A percentile compares a stretch with the other conserved stretches of the same genome.
phyloP scores from a whole-genome alignment of 1,140 invertebrate species.

The Leptinotarsa texana region DNA sequence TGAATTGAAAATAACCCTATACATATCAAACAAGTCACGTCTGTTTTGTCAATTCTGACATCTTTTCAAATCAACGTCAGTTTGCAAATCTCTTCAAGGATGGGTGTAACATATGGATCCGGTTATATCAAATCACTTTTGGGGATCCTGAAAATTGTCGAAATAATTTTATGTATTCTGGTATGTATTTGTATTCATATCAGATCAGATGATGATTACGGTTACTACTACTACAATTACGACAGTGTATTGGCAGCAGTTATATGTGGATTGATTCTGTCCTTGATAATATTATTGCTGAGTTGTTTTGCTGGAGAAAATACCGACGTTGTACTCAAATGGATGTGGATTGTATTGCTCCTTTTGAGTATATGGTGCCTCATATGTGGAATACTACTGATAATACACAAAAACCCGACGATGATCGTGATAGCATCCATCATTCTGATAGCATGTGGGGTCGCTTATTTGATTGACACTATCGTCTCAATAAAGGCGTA shows the following conservation, averaged over 20 bases:
- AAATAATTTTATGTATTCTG: not conserved
- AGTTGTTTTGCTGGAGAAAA: not conserved
- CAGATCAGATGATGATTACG: not conserved
- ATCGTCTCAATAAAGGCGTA: not conserved
- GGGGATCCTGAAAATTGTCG: slow-evolving; percentile 4
- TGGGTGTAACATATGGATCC: not conserved
- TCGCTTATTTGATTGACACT: not conserved
- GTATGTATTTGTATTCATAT: not conserved
- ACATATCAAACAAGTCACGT: too few species aligned
- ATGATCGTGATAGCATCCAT: not conserved
- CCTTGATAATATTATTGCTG: not conserved
- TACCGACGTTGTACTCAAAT: not conserved
- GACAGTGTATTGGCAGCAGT: not conserved
- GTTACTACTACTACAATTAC: not conserved
- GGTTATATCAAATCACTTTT: not conserved
- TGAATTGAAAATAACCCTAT: too few species aligned
- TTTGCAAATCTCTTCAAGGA: not conserved
- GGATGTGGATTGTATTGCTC: not conserved
- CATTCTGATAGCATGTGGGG: not conserved
- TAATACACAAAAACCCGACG: not conserved
- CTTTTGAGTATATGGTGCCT: not conserved
- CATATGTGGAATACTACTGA: too few species aligned
- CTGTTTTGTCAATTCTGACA: too few species aligned
- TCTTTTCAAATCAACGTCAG: not conserved
- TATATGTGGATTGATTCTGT: not conserved